These are phyloP conservation scores for Scytalopus superciliaris DNA, from an alignment of 2,113 vertebrate species.

Conservation along the genomic window DNA sequence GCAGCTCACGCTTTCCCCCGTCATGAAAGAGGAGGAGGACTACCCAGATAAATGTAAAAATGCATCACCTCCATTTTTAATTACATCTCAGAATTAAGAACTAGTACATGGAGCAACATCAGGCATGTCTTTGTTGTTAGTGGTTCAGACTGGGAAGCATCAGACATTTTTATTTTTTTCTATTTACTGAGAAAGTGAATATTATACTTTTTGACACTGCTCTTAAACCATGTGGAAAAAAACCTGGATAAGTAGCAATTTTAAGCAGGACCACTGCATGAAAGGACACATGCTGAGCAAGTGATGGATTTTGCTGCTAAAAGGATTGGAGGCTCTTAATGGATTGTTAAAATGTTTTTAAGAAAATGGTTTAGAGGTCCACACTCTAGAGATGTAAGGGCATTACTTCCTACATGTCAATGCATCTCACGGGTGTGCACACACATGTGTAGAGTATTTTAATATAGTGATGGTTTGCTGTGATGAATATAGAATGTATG, in stretches of 20 bases:
- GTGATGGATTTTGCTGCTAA: conserved; percentile 29
- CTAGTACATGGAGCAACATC: not conserved
- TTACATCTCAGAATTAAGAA: not conserved
- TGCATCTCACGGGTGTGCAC: not conserved
- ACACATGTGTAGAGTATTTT: not conserved
- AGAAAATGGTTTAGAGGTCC: not conserved
- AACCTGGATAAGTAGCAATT: not conserved
- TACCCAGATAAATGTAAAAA: not conserved
- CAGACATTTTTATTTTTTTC: too few relatives aligned
- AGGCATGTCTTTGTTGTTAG: not conserved
- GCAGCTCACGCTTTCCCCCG: not conserved
- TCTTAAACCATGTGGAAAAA: conserved; percentile 13
- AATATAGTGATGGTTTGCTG: not conserved
- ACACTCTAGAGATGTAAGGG: not conserved
- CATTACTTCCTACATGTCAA: not conserved
- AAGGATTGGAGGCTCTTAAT: conserved; percentile 20
- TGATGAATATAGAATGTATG: not conserved
- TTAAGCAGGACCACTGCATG: conserved; percentile 28
- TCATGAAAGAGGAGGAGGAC: not conserved
- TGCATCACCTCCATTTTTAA: not conserved
- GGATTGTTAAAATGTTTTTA: conserved; percentile 36
- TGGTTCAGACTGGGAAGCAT: not conserved
- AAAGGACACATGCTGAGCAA: conserved; percentile 35
- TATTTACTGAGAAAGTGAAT: conserved; percentile 8
- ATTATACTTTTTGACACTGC: not conserved